Base-by-base conservation (phyloP, 2,113 vertebrate genomes). In the Pseudois nayaur region DNA sequence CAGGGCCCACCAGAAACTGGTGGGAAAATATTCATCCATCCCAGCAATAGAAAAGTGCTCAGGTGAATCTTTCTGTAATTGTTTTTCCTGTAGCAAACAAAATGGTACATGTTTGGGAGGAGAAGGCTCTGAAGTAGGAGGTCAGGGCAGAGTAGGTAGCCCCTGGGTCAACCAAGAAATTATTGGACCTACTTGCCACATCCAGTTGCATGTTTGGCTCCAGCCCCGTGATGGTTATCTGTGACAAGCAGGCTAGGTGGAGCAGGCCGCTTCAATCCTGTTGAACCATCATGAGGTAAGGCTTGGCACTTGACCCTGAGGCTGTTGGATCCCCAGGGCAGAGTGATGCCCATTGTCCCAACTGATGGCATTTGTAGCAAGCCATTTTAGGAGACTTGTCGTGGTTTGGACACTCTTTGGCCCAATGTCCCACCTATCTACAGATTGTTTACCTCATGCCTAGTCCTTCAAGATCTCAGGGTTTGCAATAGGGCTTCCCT, bases 271-370 rank as follows among this genome's bases (percentile, higher is more conserved):
- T 21, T 71, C 9, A 71, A 2, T 71, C 64, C 64, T 71, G 64
- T 21, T 71, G 17, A 71, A 3, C 60, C 15, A 8, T 33, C 3
- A 0, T 5, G n/a, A 71, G 19, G 17, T n/a, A 36, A 71, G n/a
- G n/a, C n/a, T 71, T 71, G 64, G 17, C 9, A 0, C n/a, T 21
- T 71, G n/a, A 71, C n/a, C n/a, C 21, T 21, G 64, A 71, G n/a
- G n/a, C 9, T 71, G 4, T 71, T 67, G 64, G 64, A 9, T 71
- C 64, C 64, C 17, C 0, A 71, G n/a, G n/a, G 16, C 64, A n/a
- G 33, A 67, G 33, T 67, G 64, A n/a, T 67, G 33, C 64, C 64
- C n/a, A 36, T 21, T 71, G n/a, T 21, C 17, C n/a, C 17, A 36
- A 11, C 23, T 21, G 64, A 71, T 71, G 64, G 17, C n/a, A 71